Conservation (phyloP, 2,888 invertebrate genomes). For the Torymus texanus region DNA sequence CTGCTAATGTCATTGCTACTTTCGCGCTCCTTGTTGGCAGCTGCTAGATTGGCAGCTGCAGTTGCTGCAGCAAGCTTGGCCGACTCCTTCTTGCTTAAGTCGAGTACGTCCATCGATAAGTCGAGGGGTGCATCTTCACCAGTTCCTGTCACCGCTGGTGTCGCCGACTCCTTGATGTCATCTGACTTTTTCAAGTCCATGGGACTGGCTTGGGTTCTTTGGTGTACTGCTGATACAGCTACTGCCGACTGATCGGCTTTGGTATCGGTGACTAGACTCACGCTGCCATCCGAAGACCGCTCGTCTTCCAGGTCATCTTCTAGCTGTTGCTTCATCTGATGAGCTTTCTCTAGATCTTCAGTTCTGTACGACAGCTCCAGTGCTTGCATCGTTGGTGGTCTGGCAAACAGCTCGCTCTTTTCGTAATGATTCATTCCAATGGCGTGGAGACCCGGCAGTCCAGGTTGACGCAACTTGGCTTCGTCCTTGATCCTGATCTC, state of each 20-base stretch:
- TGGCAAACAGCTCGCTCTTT: constrained; percentile 57
- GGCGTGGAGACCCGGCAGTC: constrained; percentile 12
- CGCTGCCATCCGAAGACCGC: constrained; percentile 67
- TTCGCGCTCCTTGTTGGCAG: constrained; percentile 46
- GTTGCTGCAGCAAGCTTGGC: constrained; percentile 56
- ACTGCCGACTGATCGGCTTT: constrained; percentile 60
- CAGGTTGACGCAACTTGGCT: constrained; percentile 57
- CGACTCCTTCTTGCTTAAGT: constrained; percentile 84
- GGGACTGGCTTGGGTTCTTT: constrained; percentile 71
- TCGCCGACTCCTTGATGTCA: constrained; percentile 1
- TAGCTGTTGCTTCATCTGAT: constrained; percentile 65
- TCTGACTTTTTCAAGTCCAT: constrained; percentile 66
- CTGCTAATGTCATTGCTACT: constrained; percentile 59
- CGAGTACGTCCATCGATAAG: constrained; percentile 86
- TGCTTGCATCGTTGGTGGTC: constrained; percentile 59
- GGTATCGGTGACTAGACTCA: constrained; percentile 70
- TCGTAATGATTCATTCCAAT: constrained; percentile 56
- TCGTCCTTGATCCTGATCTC: constrained; percentile 64
- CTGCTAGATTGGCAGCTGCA: constrained; percentile 60
- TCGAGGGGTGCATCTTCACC: constrained; percentile 80
- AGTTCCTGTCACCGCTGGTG: constrained; percentile 39
- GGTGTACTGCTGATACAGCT: constrained; percentile 59
- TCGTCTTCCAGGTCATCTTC: constrained; percentile 74
- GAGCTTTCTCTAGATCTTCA: constrained; percentile 62
- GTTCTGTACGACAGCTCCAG: constrained; percentile 61